Base-by-base conservation (phyloP, 2,113 vertebrate species). In the Emydocephalus ijimae region DNA sequence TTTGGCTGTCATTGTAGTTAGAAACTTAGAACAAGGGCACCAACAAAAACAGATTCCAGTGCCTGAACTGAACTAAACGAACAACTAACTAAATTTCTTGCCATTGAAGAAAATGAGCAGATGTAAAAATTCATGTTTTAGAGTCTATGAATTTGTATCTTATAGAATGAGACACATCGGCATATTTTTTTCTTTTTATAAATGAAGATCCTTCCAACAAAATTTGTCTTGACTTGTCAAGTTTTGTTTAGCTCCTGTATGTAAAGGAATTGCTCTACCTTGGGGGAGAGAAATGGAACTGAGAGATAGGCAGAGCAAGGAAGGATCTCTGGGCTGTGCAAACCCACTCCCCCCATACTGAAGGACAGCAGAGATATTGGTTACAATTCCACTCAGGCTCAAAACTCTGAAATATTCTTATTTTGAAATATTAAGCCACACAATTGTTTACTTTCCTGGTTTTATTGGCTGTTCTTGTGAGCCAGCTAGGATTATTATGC, bases 321-420 rank as follows among this genome's bases (percentile, higher is more conserved):
- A 21, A 8, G 0, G 7, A 9, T 5, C 1, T 4, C 39, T 0
- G 14, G 14, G 64, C 14, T 34, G 0, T 34, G 12, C n/a, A 9
- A 50, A 50, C 48, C 18, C 59, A 0, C 4, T 29, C 23, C 9
- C 3, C 15, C 57, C 54, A n/a, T 81, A 48, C 39, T 55, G 90
- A 21, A 12, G 52, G 26, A 29, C 50, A 89, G 24, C 14, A 89
- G 29, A 90, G 34, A 48, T 15, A 6, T 52, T 90, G 6, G 74
- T 20, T 26, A 61, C 43, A 55, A 59, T 48, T 57, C 18, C 14
- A 24, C 45, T 48, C 45, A 21, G n/a, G 26, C 7, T 50, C 24
- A 48, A 18, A 43, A 29, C 14, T 39, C 26, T 59, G 43, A 56
- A 87, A 9, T 91, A 24, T 8, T 15, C 7, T 74, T 26, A 88